Evolutionary conservation across 2,888 invertebrate genomes (phyloP).

Genomic region (Aquatica leii): DNA sequence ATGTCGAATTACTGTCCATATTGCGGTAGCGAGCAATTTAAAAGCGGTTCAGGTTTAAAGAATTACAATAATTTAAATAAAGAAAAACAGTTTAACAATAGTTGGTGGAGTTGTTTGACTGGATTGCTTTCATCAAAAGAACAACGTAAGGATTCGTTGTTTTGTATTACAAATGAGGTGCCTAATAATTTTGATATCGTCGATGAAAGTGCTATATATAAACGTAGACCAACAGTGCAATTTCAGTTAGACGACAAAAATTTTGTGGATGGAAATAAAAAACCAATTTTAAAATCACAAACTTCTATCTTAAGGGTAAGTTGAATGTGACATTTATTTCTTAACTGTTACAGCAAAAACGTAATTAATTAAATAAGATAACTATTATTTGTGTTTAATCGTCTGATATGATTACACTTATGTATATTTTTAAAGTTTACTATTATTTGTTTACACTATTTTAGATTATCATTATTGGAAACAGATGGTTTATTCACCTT

Average conservation of each 20-base stretch:
- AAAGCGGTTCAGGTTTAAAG: neutral
- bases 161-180: constrained; percentile 24
- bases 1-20: constrained; percentile 37
- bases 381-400: too few species aligned
- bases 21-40: constrained; percentile 20
- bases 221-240: constrained; percentile 34
- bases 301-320: constrained; percentile 31
- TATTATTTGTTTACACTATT: too few species aligned
- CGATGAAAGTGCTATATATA: constrained; percentile 33
- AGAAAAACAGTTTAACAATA: too few species aligned
- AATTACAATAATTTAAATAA: neutral
- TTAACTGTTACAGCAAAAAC: too few species aligned
- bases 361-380: too few species aligned
- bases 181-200: constrained; percentile 32
- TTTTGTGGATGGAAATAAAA: constrained; percentile 16
- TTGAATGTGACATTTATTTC: too few species aligned
- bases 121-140: neutral
- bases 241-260: constrained; percentile 26
- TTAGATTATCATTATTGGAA: too few species aligned
- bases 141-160: neutral
- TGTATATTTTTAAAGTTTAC: too few species aligned
- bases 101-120: constrained; percentile 19
- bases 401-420: too few species aligned
- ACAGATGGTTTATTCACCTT: too few species aligned
- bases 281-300: constrained; percentile 19